Percentiles rank a stretch among this genome's conserved stretches.
These are phyloP conservation scores for Enteromius viviparus DNA, from an alignment of 2,797 vertebrate species.

Conservation along the genomic window DNA sequence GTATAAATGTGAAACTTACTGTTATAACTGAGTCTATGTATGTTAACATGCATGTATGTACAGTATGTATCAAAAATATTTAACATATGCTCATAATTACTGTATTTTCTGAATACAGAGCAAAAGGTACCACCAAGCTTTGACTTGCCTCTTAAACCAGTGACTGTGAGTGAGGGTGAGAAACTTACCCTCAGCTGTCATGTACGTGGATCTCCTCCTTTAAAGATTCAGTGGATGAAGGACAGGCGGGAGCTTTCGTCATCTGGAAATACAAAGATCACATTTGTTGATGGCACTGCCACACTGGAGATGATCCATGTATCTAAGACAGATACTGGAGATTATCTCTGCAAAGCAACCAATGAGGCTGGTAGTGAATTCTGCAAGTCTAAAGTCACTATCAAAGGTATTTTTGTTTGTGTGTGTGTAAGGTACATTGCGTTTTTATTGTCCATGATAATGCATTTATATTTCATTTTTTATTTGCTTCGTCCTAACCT, in stretches of 20 bases:
- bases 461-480: background rate
- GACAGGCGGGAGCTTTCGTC: conserved; percentile 88
- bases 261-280: conserved; percentile 84
- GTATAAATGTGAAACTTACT: background rate
- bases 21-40: background rate
- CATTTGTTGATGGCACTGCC: conserved; percentile 86
- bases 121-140: conserved; percentile 90
- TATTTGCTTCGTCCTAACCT: background rate
- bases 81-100: background rate
- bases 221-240: conserved; percentile 94
- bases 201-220: conserved; percentile 86
- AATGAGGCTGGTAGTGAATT: conserved; percentile 89
- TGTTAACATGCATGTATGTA: background rate
- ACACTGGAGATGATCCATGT: conserved; percentile 82
- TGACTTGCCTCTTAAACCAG: conserved; percentile 86
- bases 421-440: conserved; percentile 7
- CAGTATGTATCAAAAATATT: background rate
- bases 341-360: conserved; percentile 95
- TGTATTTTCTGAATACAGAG: conserved; percentile 77
- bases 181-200: conserved; percentile 87
- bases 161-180: conserved; percentile 82
- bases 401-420: conserved; percentile 84
- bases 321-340: conserved; percentile 85
- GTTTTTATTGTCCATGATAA: background rate
- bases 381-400: conserved; percentile 88